phyloP scores from a whole-genome alignment of 2,113 vertebrate species.

The Catharus fuscescens region DNA sequence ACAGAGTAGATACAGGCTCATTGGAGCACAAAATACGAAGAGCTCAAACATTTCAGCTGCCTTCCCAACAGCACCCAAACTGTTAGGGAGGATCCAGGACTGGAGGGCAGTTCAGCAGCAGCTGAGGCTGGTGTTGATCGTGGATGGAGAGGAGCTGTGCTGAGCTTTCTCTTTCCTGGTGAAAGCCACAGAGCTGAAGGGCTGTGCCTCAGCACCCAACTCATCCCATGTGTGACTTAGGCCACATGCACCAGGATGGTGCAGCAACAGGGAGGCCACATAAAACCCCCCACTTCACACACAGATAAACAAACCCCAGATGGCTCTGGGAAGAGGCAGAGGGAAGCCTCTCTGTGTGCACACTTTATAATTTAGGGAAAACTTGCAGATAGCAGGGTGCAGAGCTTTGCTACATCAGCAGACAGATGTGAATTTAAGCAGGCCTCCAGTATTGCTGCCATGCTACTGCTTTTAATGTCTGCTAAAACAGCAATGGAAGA shows the following conservation, averaged over 20 bases:
- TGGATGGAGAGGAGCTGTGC: fast-evolving
- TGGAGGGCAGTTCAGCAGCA: neutral
- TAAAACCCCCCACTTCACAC: conserved; percentile 26
- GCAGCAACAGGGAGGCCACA: neutral
- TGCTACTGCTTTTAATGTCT: neutral
- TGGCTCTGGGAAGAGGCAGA: neutral
- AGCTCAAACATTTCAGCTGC: neutral
- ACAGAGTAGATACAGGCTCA: neutral
- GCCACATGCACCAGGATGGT: fast-evolving
- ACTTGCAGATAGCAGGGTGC: neutral
- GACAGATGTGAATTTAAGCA: conserved; percentile 18
- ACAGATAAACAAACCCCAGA: conserved; percentile 24
- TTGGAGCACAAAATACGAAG: neutral
- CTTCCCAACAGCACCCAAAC: neutral
- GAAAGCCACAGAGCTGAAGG: neutral
- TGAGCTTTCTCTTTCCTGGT: neutral
- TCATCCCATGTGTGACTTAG: fast-evolving
- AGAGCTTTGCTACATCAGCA: conserved; percentile 3
- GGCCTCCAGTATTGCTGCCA: neutral
- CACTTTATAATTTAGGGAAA: neutral
- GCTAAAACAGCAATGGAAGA: neutral
- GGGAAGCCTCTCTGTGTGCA: neutral
- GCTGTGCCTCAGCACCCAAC: neutral
- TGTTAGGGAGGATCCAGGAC: neutral
- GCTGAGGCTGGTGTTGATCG: neutral